Evolutionary conservation across 2,888 invertebrate species (phyloP).

Genomic region (Cheilosia impressa): DNA sequence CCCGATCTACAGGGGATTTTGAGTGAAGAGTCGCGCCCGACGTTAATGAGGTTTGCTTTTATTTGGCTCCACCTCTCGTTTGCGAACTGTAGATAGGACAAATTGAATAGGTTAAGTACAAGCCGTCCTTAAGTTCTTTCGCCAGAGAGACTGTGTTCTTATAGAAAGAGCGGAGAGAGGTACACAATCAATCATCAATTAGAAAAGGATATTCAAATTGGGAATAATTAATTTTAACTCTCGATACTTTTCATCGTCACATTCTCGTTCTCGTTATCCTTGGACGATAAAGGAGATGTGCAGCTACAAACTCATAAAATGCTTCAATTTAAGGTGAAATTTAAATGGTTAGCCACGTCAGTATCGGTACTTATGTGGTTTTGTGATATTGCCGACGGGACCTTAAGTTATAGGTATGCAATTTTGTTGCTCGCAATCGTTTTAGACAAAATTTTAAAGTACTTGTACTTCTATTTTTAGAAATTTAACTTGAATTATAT

Average conservation of each 20-base stretch:
- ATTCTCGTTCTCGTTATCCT: background rate
- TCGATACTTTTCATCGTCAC: background rate
- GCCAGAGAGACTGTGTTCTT: slow-evolving; percentile 8
- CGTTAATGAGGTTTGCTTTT: background rate
- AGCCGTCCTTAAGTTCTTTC: slow-evolving; percentile 9
- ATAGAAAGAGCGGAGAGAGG: background rate
- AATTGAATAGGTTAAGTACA: slow-evolving; percentile 25
- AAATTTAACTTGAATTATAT: no score
- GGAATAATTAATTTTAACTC: background rate
- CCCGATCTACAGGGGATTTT: background rate
- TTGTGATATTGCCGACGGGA: no score
- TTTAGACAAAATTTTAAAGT: no score
- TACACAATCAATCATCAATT: slow-evolving; percentile 9
- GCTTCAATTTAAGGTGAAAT: no score
- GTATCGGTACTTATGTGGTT: no score
- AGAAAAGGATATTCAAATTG: slow-evolving; percentile 16
- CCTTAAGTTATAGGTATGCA: no score
- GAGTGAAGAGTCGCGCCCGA: slow-evolving; percentile 5
- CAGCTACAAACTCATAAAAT: no score
- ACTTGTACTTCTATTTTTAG: no score
- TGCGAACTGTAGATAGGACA: background rate
- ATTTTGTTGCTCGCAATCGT: no score
- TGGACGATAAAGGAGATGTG: background rate
- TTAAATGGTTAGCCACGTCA: no score
- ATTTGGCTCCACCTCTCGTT: background rate